A percentile compares a stretch with the other conserved stretches of the same genome.
Conservation (phyloP, 2,797 vertebrate genomes). For the Leptatherina wallacei region DNA sequence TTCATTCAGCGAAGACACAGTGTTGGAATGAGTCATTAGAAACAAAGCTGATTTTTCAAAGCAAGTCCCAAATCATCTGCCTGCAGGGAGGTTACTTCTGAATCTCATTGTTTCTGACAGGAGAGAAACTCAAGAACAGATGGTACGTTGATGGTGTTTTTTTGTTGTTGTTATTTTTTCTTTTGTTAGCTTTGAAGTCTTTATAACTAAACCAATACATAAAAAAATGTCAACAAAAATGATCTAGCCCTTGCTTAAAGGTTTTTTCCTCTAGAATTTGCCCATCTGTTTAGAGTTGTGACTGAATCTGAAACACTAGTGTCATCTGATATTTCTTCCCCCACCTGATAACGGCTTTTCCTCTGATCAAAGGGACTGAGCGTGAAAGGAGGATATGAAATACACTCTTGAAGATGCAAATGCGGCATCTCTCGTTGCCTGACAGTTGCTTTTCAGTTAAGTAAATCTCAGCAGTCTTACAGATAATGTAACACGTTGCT, state of each 20-base stretch:
- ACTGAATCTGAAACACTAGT: constrained; percentile 37
- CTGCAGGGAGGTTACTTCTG: constrained; percentile 27
- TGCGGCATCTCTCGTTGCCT: constrained; percentile 34
- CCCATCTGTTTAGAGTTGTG: constrained; percentile 48
- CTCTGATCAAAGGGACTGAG: constrained; percentile 57
- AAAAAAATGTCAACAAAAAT: constrained; percentile 23
- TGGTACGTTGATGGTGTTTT: constrained; percentile 14
- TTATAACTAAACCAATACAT: constrained; percentile 34
- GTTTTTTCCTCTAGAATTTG: constrained; percentile 29
- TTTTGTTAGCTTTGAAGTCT: constrained; percentile 56
- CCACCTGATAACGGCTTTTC: constrained; percentile 52
- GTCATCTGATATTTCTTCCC: constrained; percentile 56
- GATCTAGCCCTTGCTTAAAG: constrained; percentile 30
- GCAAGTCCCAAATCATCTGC: constrained; percentile 14
- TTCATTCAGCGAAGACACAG: constrained; percentile 38
- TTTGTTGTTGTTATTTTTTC: too few species aligned
- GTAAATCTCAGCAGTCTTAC: constrained; percentile 50
- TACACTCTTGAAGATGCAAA: constrained; percentile 36
- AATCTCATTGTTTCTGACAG: constrained; percentile 44
- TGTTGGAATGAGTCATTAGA: constrained; percentile 24
- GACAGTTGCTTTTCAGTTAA: constrained; percentile 45
- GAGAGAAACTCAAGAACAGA: constrained; percentile 32
- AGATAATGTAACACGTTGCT: constrained; percentile 79
- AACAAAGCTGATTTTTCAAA: constrained; percentile 40
- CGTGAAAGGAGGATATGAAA: constrained; percentile 40